Base-by-base conservation (phyloP, 1,140 invertebrate species). In the Vollenhovia emeryi region DNA sequence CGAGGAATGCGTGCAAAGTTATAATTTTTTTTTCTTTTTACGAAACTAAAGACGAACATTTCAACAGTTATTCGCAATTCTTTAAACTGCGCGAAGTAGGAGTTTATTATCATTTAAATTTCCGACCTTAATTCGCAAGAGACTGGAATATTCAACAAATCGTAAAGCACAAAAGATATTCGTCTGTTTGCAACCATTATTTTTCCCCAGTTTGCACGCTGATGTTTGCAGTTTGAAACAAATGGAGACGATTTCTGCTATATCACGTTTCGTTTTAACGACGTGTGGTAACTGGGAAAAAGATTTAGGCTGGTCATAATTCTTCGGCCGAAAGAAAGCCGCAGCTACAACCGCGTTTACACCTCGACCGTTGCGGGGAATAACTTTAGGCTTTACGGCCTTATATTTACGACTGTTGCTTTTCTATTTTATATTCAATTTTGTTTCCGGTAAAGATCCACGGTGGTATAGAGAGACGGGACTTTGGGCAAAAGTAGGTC, bases 391-490 rank as follows among this genome's bases (percentile, higher is more conserved):
- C 3, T 76, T 76, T 76, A 76, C 6, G 18, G 9, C 55, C 15
- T n/a, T 8, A n/a, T 60, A 24, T 75, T 75, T 43, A 75, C 13
- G 55, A 75, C 69, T 15, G 48, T 18, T 33, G 24, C 40, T 75
- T 57, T 52, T 62, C 18, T 59, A 75, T 45, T 11, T 40, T 76
- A 73, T 74, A 74, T 57, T 57, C 21, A 27, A 55, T 73, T 27
- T 73, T 21, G 15, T 15, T 6, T 68, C 45, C 2, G n/a, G n/a
- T 33, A 15, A 50, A 52, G n/a, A 40, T 36, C 4, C 11, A 21
- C n/a, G n/a, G n/a, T 8, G 7, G n/a, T 36, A 57, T n/a, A 60
- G 33, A 60, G 33, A 21, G 40, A 5, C 24, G 2, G 40, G 9
- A 33, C 40, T 30, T 40, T 60, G 18, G 3, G 18, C 21, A 3